phyloP scores from a whole-genome alignment of 2,888 invertebrate species.

The Mechanitis mazaeus region DNA sequence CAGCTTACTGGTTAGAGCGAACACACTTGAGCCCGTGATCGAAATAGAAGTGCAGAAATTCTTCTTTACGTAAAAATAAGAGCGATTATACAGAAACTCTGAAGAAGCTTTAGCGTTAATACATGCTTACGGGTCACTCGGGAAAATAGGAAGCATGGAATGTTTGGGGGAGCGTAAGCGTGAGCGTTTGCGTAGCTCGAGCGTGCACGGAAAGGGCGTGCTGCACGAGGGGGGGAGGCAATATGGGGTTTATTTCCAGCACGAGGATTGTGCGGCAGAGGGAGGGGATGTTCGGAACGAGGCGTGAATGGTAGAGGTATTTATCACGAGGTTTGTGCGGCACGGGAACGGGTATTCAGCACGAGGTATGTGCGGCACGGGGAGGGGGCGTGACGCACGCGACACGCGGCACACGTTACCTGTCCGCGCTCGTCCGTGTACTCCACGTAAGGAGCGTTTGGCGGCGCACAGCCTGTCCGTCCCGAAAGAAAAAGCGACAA shows the following conservation, averaged over 20 bases:
- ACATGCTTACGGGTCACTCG: slow-evolving; percentile 35
- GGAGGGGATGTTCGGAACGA: slow-evolving; percentile 11
- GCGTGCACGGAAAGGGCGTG: slow-evolving; percentile 6
- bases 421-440: slow-evolving; percentile 97
- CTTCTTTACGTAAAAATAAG: slow-evolving; percentile 13
- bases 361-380: slow-evolving; percentile 19
- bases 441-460: slow-evolving; percentile 95
- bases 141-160: slow-evolving; percentile 25
- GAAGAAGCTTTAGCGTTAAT: slow-evolving; percentile 35
- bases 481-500: slow-evolving; percentile 73
- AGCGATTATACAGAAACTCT: slow-evolving; percentile 13
- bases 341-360: slow-evolving; percentile 9
- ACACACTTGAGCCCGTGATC: slow-evolving; percentile 32
- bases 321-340: slow-evolving; percentile 15
- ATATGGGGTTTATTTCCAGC: no score
- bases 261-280: no score
- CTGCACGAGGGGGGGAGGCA: background rate
- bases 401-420: slow-evolving; percentile 81
- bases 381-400: slow-evolving; percentile 38
- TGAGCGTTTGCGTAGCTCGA: slow-evolving; percentile 1
- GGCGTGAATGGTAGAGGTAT: slow-evolving; percentile 11
- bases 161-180: slow-evolving; percentile 19
- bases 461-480: slow-evolving; percentile 82
- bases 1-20: slow-evolving; percentile 33
- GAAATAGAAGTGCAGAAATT: slow-evolving; percentile 16